phyloP scores from a whole-genome alignment of 2,113 vertebrate genomes.

The Calypte anna region DNA sequence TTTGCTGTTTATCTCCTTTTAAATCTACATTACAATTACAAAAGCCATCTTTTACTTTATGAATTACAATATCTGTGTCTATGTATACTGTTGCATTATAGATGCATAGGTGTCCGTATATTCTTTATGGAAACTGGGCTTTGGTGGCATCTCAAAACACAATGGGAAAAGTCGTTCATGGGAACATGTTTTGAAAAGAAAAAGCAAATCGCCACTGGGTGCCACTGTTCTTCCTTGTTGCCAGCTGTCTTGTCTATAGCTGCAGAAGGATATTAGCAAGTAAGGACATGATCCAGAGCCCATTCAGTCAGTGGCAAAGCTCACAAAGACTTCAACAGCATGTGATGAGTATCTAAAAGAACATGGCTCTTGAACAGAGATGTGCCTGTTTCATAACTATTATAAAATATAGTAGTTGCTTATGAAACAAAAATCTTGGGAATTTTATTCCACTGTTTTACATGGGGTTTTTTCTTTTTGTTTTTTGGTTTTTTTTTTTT shows the following conservation, averaged over 20 bases:
- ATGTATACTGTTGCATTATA: background rate
- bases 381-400: background rate
- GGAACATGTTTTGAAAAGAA: background rate
- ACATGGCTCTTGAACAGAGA: background rate
- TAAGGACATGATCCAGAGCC: background rate
- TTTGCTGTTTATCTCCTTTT: background rate
- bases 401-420: background rate
- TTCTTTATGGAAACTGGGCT: background rate
- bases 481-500: too few relatives aligned
- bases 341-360: background rate
- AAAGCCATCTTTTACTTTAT: background rate
- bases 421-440: background rate
- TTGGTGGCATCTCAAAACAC: background rate
- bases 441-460: background rate
- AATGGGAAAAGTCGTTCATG: background rate
- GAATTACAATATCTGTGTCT: accelerated
- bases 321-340: background rate
- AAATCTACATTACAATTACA: background rate
- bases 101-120: background rate
- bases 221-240: conserved; percentile 68
- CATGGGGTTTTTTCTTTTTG: too few relatives aligned
- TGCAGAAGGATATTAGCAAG: background rate
- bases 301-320: background rate
- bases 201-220: conserved; percentile 62
- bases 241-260: background rate